Evolutionary conservation across 2,888 invertebrate genomes (phyloP).

Genomic region (Callyntrura sp.): DNA sequence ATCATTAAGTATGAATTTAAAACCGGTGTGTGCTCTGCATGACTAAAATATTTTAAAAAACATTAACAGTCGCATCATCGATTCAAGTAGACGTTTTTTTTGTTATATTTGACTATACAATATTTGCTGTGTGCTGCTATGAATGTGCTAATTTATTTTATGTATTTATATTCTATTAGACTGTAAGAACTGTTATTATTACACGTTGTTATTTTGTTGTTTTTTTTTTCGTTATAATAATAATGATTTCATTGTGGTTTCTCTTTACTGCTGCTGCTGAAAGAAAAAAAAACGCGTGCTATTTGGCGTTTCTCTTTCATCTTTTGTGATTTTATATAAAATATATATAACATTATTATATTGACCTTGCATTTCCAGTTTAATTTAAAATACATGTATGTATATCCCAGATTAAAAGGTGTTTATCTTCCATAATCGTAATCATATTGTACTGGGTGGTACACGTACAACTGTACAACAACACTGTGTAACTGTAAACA

Average conservation of each 20-base stretch:
- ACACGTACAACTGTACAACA: background rate
- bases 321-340: conserved; percentile 66
- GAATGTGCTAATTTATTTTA: conserved; percentile 42
- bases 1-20: background rate
- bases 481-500: background rate
- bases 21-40: conserved; percentile 17
- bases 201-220: conserved; percentile 24
- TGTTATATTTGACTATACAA: too few species aligned
- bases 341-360: background rate
- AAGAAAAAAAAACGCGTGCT: background rate
- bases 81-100: background rate
- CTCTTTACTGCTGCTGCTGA: background rate
- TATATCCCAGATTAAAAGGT: conserved; percentile 10
- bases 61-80: conserved; percentile 3
- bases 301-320: conserved; percentile 16
- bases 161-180: background rate
- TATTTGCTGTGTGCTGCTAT: background rate
- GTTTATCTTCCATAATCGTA: conserved; percentile 15
- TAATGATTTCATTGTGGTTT: conserved; percentile 17
- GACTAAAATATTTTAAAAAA: background rate
- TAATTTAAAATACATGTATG: conserved; percentile 20
- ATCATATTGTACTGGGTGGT: background rate
- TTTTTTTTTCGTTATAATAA: conserved; percentile 29
- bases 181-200: conserved; percentile 2
- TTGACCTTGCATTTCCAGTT: conserved; percentile 75